A percentile compares a stretch with the other conserved stretches of the same genome.
These are phyloP conservation scores for Ammodramus savannarum DNA, from an alignment of 2,113 vertebrate species.

Conservation along the genomic window DNA sequence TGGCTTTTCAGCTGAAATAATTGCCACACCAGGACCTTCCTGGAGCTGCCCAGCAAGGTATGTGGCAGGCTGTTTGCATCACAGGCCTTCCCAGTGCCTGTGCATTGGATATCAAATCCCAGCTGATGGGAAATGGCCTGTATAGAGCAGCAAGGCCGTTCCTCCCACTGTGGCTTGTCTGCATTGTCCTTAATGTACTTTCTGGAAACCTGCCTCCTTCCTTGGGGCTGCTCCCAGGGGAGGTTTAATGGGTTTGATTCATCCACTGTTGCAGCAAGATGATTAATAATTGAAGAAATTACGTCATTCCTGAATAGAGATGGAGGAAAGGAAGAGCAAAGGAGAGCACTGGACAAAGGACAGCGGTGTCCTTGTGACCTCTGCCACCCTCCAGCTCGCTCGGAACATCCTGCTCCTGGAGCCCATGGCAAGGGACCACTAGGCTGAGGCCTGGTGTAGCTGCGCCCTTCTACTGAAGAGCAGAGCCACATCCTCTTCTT, in stretches of 20 bases:
- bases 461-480: background rate
- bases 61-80: background rate
- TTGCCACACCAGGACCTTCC: background rate
- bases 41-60: background rate
- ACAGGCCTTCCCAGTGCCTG: background rate
- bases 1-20: background rate
- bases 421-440: fast-evolving
- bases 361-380: background rate
- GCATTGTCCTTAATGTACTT: background rate
- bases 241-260: constrained; percentile 37
- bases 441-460: background rate
- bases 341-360: background rate
- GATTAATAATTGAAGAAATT: constrained; percentile 60
- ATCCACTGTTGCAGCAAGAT: background rate
- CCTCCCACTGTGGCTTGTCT: background rate
- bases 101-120: background rate
- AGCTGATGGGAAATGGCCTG: background rate
- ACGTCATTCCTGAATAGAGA: background rate
- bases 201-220: constrained; percentile 41
- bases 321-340: background rate
- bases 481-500: background rate
- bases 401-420: background rate
- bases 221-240: background rate
- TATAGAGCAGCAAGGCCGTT: background rate
- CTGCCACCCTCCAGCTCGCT: background rate